Conservation (phyloP, 1,140 invertebrate genomes). For the Leptestheria dahalacensis region DNA sequence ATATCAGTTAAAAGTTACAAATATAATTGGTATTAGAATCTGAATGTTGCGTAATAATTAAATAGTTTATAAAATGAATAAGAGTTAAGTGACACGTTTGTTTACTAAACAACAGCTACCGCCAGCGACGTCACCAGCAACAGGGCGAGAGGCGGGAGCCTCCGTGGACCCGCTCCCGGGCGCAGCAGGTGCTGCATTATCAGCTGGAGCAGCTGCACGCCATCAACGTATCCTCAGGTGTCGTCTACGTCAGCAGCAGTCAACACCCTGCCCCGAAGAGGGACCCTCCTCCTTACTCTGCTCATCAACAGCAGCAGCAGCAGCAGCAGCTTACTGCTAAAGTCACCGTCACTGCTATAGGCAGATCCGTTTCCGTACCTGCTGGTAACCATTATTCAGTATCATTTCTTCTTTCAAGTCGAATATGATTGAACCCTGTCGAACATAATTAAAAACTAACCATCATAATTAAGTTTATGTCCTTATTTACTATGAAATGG, state of each 20-base stretch:
- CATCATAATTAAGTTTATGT: background rate
- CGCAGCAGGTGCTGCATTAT: slow-evolving; percentile 12
- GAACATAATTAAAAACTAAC: background rate
- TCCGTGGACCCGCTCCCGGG: slow-evolving; percentile 9
- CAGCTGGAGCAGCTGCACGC: slow-evolving; percentile 10
- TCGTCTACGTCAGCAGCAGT: slow-evolving; percentile 1
- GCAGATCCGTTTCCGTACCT: slow-evolving; percentile 4
- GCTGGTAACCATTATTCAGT: background rate
- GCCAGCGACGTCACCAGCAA: slow-evolving; percentile 7
- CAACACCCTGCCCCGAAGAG: background rate
- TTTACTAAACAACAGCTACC: no score
- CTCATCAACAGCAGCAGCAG: background rate
- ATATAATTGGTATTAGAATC: no score
- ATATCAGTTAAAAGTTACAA: no score
- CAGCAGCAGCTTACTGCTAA: slow-evolving; percentile 3
- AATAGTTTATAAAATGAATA: no score
- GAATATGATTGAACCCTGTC: background rate
- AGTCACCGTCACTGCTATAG: slow-evolving; percentile 3
- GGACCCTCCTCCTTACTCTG: background rate
- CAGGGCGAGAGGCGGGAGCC: background rate
- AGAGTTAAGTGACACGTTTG: no score
- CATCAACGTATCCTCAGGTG: slow-evolving; percentile 3
- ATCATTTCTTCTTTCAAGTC: background rate
- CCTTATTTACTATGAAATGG: background rate
- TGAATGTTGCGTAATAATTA: no score